Evolutionary conservation across 1,140 invertebrate genomes (phyloP), one percentile per base, ranked within the genome.

Genomic region (Drosophila carrolli): DNA sequence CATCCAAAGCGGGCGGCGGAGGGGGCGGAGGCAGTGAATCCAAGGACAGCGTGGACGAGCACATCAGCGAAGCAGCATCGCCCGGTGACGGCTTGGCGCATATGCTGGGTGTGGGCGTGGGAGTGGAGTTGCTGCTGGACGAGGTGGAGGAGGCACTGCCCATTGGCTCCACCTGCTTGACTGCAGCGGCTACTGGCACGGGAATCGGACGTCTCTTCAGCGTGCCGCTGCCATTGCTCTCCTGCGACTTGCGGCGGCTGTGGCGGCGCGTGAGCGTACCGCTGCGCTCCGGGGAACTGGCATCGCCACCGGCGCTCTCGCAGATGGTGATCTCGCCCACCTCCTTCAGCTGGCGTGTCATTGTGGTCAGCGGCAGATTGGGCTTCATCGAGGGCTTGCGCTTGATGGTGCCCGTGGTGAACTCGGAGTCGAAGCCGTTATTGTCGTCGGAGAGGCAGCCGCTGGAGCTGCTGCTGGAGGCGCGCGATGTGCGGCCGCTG

Each of bases 361-460:
- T 98, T 60, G 96, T 97, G 8, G 97, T 98, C 46, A 98, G 90
- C 0, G 97, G 97, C n/a, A 98, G 94, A 91, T 97, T 97, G 0
- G 96, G 97, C 89, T 96, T 97, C 95, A 97, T 96, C 7, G 96
- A 97, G 0, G 97, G 97, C 89, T 97, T 97, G 23, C 97, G 93
- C 91, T 98, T 98, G 46, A 98, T 98, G 29, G 97, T 98, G 14
- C 95, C 95, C 81, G 95, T 95, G 60, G 95, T 94, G 90, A 96
- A 96, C 83, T 97, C 96, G 44, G 95, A 95, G 81, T 96, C 95
- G 84, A 96, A 97, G n/a, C 95, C 96, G 80, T 95, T 95, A 90
- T 97, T 96, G 63, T 96, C 95, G 90, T 96, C 96, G 4, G 96
- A 96, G 32, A 96, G 93, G 75, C 96, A 97, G 11, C 96, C 96